Conservation (phyloP, 2,113 vertebrate genomes). For the Etheostoma spectabile region DNA sequence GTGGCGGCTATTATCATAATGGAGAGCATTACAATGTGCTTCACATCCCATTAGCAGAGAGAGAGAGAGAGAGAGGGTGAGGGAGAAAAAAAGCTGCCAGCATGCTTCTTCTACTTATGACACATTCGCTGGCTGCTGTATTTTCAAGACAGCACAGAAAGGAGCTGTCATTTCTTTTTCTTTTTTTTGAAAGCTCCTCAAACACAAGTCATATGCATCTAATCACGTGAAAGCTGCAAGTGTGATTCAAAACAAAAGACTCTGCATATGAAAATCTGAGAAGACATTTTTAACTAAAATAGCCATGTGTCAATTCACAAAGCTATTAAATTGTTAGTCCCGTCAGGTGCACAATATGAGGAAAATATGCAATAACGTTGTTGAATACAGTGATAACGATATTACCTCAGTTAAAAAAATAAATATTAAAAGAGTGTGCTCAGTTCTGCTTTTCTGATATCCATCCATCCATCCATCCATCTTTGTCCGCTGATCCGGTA, state of each 20-base stretch:
- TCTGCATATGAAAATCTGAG: not conserved
- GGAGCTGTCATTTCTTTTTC: not conserved
- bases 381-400: no score
- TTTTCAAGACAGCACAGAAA: not conserved
- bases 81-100: not conserved
- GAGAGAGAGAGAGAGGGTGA: conserved; percentile 7
- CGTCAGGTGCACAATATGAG: no score
- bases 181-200: not conserved
- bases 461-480: no score
- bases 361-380: no score
- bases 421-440: no score
- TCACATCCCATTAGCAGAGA: conserved; percentile 48
- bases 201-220: not conserved
- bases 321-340: no score
- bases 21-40: conserved; percentile 35
- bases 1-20: conserved; percentile 33
- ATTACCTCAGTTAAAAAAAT: no score
- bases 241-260: not conserved
- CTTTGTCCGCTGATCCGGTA: no score
- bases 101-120: conserved; percentile 10
- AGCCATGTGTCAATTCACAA: no score
- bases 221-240: not conserved
- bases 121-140: conserved; percentile 2
- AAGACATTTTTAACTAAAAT: not conserved
- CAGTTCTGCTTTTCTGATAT: no score